Evolutionary conservation across 2,113 vertebrate genomes (phyloP).

Genomic region (Struthio camelus): DNA sequence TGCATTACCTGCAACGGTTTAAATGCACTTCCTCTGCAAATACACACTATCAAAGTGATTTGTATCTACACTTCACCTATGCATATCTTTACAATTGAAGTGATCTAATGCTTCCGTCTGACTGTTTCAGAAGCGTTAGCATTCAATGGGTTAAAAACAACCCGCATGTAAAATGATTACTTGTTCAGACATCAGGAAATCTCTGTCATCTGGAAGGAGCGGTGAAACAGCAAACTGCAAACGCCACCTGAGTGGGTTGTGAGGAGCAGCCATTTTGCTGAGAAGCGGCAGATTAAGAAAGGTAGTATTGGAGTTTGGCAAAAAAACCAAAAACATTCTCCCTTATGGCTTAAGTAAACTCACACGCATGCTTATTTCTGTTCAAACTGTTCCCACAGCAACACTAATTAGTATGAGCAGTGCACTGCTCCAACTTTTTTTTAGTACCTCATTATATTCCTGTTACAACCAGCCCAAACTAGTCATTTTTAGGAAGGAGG

Average conservation of each 20-base stretch:
- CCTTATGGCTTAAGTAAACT: not conserved
- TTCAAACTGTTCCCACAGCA: constrained; percentile 6
- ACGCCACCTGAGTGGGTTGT: not conserved
- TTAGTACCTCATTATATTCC: constrained; percentile 18
- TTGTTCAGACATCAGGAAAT: not conserved
- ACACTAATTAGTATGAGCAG: not conserved
- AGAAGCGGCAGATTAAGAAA: not conserved
- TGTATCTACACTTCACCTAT: not conserved
- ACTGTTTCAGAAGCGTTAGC: not conserved
- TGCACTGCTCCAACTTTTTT: not conserved
- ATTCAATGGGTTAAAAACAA: not conserved
- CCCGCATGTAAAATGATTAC: not conserved
- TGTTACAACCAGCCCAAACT: constrained; percentile 23
- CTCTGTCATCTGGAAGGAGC: not conserved
- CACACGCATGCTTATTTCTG: not conserved
- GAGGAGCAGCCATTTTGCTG: not conserved
- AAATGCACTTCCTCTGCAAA: not conserved
- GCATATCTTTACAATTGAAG: not conserved
- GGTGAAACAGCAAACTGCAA: not conserved
- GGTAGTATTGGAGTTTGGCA: not conserved
- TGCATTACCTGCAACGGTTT: not conserved
- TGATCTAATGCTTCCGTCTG: not conserved
- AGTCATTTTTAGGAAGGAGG: not conserved
- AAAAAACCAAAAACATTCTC: not conserved
- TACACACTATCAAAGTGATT: not conserved